Base-by-base conservation (phyloP, 1,140 invertebrate genomes). In the Nymphalis io region DNA sequence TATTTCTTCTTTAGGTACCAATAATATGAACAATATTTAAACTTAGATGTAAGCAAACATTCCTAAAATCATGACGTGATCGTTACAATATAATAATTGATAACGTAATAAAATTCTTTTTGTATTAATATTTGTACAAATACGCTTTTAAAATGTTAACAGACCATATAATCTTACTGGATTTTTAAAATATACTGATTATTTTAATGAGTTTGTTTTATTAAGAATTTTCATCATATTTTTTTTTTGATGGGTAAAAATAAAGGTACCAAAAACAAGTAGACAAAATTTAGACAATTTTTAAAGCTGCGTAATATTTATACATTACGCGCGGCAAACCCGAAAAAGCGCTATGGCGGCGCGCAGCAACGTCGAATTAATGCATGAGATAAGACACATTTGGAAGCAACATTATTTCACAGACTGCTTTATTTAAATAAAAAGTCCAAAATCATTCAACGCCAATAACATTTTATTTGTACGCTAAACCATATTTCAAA, bases 81-180 rank as follows among this genome's bases (percentile, higher is more conserved):
- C 16, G 18, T 51, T 20, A 20, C 12, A 46, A 46, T 16, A 51
- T 27, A 48, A 16, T 44, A 62, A 63, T 46, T 46, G n/a, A 40
- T 60, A 46, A 46, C 16, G 42, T 60, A 60, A 27, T 44, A 27
- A 21, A 21, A 61, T 11, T 51, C 12, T 20, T 51, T 48, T 18
- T 51, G 16, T 20, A 51, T 58, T 70, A 42, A 76, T 72, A 65
- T 76, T 81, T 81, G 76, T 81, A 80, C 71, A 83, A 79, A 83
- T 59, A 76, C 70, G 63, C 78, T 83, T 84, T 79, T 80, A 74
- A 80, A 75, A 76, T 82, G 73, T 82, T 85, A 81, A 87, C 80
- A 73, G 74, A 80, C 68, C 73, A 74, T n/a, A n/a, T 20, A 66
- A 78, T 75, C 63, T 80, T 75, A 81, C 73, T 77, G 75, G 63